These are phyloP conservation scores for Smutsia gigantea DNA, from an alignment of 2,797 vertebrate species.

Conservation along the genomic window DNA sequence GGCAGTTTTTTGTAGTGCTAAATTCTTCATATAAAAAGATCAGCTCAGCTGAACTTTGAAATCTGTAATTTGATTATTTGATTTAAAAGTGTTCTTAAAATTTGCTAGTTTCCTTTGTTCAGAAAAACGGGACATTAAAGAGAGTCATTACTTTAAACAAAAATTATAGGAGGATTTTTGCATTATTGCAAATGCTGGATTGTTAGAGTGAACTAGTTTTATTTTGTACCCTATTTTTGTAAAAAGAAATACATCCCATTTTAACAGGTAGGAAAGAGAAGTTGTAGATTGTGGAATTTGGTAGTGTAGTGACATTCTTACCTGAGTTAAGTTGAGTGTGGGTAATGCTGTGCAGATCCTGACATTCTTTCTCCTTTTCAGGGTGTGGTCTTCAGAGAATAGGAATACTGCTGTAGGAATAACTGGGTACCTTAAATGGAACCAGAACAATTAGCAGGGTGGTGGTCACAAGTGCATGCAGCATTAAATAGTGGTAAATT, in stretches of 20 bases:
- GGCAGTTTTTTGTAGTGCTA: background rate
- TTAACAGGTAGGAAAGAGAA: background rate
- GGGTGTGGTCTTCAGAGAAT: slow-evolving; percentile 4
- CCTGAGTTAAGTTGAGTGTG: background rate
- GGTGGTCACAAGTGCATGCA: background rate
- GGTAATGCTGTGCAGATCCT: background rate
- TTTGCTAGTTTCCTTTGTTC: background rate
- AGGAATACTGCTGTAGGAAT: slow-evolving; percentile 1
- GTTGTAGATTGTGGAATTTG: background rate
- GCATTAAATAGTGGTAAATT: slow-evolving; percentile 14
- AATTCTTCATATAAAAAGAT: background rate
- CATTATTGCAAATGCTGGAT: background rate
- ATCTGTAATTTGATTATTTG: background rate
- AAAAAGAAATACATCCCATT: background rate
- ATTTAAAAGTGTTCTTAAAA: background rate
- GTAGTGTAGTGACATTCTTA: background rate
- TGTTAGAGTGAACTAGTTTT: background rate
- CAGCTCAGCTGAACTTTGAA: background rate
- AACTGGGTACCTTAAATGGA: slow-evolving; percentile 54
- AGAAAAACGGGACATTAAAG: background rate
- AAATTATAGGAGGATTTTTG: background rate
- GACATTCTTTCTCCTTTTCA: background rate
- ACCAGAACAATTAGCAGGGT: background rate
- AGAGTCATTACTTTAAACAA: background rate
- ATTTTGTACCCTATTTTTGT: background rate